These are phyloP conservation scores for Empis livida DNA, from an alignment of 2,888 invertebrate species.

Conservation along the genomic window DNA sequence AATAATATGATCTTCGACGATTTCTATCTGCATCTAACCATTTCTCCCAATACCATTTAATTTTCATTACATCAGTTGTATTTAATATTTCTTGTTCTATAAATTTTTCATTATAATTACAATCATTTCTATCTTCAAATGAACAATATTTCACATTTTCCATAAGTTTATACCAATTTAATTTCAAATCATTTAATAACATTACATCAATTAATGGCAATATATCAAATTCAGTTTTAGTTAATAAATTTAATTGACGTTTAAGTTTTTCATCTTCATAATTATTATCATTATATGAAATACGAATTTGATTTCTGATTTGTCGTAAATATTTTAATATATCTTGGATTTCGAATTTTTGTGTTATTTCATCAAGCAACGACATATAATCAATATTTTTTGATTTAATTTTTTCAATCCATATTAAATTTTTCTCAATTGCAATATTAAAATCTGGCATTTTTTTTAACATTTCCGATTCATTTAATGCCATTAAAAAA, in stretches of 20 bases:
- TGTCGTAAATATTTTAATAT: not conserved
- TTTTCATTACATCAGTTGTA: too few species aligned
- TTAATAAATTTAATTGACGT: not conserved
- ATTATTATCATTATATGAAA: not conserved
- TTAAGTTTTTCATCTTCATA: not conserved
- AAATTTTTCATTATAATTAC: too few species aligned
- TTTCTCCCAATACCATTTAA: too few species aligned
- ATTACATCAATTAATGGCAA: not conserved
- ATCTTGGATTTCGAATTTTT: not conserved
- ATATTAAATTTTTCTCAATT: not conserved
- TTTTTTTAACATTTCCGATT: not conserved
- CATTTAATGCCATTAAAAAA: too few species aligned
- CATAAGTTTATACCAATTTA: too few species aligned
- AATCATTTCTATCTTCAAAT: too few species aligned
- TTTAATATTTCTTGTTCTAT: too few species aligned
- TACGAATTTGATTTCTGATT: not conserved
- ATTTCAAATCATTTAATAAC: too few species aligned
- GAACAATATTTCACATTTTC: too few species aligned
- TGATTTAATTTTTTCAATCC: not conserved
- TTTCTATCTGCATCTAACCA: too few species aligned
- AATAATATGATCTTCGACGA: too few species aligned
- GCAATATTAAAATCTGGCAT: not conserved
- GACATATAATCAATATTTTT: not conserved
- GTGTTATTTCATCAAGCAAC: not conserved
- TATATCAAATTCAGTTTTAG: not conserved